Conservation (phyloP, 1,140 invertebrate genomes). For the Harpegnathos saltator region DNA sequence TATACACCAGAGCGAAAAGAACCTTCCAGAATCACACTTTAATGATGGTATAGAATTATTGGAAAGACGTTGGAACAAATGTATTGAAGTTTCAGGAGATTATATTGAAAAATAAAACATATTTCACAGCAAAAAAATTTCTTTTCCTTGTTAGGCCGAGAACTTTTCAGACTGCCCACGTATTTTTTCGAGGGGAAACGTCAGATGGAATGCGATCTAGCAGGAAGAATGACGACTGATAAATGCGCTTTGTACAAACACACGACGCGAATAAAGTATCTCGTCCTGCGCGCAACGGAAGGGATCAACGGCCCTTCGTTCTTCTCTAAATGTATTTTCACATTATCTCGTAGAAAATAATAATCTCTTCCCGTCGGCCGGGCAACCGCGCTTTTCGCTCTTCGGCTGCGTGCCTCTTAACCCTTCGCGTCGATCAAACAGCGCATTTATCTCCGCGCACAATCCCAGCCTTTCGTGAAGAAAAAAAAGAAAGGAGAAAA, state of each 20-base stretch:
- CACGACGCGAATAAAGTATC: neutral
- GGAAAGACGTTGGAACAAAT: no score
- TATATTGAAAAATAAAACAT: no score
- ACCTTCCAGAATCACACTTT: no score
- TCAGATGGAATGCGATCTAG: neutral
- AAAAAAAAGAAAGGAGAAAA: no score
- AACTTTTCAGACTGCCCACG: no score
- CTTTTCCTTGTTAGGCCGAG: no score
- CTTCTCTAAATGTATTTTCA: conserved; percentile 45
- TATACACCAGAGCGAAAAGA: no score
- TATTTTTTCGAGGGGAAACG: no score
- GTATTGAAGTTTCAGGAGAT: no score
- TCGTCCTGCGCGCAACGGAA: neutral
- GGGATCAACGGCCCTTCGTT: neutral
- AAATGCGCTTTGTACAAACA: neutral
- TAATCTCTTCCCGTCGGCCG: conserved; percentile 14
- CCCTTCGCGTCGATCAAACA: conserved; percentile 68
- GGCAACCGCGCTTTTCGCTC: neutral
- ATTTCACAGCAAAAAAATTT: no score
- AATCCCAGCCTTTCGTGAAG: conserved; percentile 39
- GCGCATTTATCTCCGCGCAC: conserved; percentile 68
- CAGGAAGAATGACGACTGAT: neutral
- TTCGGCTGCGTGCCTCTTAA: conserved; percentile 53
- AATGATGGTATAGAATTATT: no score
- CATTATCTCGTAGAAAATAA: conserved; percentile 46